Evolutionary conservation across 2,888 invertebrate genomes (phyloP).

Genomic region (Plemyria rubiginata): DNA sequence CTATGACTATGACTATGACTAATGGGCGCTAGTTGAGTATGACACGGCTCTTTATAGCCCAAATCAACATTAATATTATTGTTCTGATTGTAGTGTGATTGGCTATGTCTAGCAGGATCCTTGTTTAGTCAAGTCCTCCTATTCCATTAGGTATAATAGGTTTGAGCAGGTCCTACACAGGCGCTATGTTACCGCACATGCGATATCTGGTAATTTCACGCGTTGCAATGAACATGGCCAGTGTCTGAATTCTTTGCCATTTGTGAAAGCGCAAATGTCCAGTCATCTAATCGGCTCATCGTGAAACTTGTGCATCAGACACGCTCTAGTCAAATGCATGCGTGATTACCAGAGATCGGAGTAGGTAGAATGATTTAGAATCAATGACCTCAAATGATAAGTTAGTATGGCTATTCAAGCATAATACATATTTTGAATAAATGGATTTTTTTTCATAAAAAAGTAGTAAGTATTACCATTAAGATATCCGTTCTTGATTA

Average conservation of each 20-base stretch:
- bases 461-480: too few relatives aligned
- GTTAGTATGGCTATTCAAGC: too few relatives aligned
- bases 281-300: conserved; percentile 15
- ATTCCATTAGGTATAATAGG: neutral
- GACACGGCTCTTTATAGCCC: conserved; percentile 29
- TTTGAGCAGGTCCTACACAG: too few relatives aligned
- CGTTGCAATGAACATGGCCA: conserved; percentile 21
- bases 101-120: conserved; percentile 4
- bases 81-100: conserved; percentile 10
- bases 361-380: too few relatives aligned
- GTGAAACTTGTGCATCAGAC: conserved; percentile 17
- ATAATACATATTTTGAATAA: too few relatives aligned
- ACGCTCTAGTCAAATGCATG: conserved; percentile 2
- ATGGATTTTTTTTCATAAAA: too few relatives aligned
- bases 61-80: conserved; percentile 20
- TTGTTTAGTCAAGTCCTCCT: neutral
- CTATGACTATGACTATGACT: too few relatives aligned
- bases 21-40: conserved; percentile 28
- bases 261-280: conserved; percentile 25
- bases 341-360: too few relatives aligned
- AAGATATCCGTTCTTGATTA: too few relatives aligned
- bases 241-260: conserved; percentile 17
- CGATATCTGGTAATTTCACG: conserved; percentile 21
- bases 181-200: neutral
- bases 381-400: too few relatives aligned